Evolutionary conservation across 1,140 invertebrate genomes (phyloP), one percentile per base, ranked within the genome.

Genomic region (Bombus superbus): DNA sequence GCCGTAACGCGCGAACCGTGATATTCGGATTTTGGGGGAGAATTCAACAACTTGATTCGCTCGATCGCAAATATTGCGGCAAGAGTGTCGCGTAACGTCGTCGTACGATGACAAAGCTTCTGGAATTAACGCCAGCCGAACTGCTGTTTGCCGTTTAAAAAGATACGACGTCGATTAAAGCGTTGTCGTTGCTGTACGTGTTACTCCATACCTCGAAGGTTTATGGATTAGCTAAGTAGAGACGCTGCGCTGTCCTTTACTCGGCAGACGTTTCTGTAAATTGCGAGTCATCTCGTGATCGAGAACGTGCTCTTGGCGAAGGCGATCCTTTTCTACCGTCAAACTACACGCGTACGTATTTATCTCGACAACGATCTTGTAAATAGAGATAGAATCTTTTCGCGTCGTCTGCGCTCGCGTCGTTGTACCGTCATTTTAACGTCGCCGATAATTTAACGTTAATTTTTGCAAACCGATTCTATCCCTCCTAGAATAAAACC

Each of bases 121-220:
- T 32, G 66, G 66, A 57, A 40, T 40, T 53, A 71, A 28, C 57
- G 47, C 78, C 10, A 57, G 66, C 64, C 68, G 53, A 71, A 71
- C 44, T 57, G 78, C 28, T 40, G 9, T 42, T 57, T 40, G 44
- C 11, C 13, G 32, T 13, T 80, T 15, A 64, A 69, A 80, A 79
- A 80, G 78, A 80, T 80, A 68, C 64, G 64, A 80, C 64, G 9
- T 42, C 35, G 40, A 80, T 80, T 80, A 80, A 69, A 4, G 32
- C 44, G 42, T 38, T n/a, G 1, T 62, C 11, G 59, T 62, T 62
- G 11, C 11, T 13, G 3, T 28, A 0, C 15, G 11, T 15, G 32
- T 15, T 66, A 2, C 32, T 22, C 25, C 4, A 18, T 28, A 53
- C 18, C n/a, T 80, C 11, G 25, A 53, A 28, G 66, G 13, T 44